Base-by-base conservation (phyloP, 2,888 invertebrate species). In the Drosophila yooni region DNA sequence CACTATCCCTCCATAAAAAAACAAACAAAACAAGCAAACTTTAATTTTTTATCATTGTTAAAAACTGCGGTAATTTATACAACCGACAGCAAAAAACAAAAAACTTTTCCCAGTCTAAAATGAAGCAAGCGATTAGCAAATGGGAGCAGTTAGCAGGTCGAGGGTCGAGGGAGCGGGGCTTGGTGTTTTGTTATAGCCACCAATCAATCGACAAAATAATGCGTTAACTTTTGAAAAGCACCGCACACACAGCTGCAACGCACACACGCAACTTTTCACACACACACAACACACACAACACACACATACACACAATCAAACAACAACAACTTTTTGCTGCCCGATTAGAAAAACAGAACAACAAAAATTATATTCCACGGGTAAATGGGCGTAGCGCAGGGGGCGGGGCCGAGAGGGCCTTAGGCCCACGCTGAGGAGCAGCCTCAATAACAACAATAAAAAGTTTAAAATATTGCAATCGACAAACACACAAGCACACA, bases 201-300 rank as follows among this genome's bases (percentile, higher is more conserved):
- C 83, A 81, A 90, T 89, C 88, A 89, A 88, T 88, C 88, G 88
- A 76, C 86, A 88, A 91, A 90, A 88, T 91, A 88, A 88, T 88
- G 88, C 91, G 88, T 88, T 89, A 88, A 88, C 88, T 88, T 88
- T 91, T 82, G 70, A 65, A 71, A 65, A 50, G 68, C 70, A 57
- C 69, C 56, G 62, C 69, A 38, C 38, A 46, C 46, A 79, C 79
- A 82, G 70, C 70, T 76, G 77, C 81, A 81, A 74, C 83, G 78
- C 79, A 81, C 87, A 78, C 88, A 89, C 84, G 84, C 84, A 84
- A 89, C 84, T 84, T 89, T 88, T 58, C 51, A 70, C 68, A 80
- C 81, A 73, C 65, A 74, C 66, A 61, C 21, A 21, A 21, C 21
- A 21, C 21, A 21, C 21, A 21, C 21, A 21, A 74, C 63, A 60